Conservation (phyloP, 2,113 vertebrate species). For the Oreochromis niloticus region DNA sequence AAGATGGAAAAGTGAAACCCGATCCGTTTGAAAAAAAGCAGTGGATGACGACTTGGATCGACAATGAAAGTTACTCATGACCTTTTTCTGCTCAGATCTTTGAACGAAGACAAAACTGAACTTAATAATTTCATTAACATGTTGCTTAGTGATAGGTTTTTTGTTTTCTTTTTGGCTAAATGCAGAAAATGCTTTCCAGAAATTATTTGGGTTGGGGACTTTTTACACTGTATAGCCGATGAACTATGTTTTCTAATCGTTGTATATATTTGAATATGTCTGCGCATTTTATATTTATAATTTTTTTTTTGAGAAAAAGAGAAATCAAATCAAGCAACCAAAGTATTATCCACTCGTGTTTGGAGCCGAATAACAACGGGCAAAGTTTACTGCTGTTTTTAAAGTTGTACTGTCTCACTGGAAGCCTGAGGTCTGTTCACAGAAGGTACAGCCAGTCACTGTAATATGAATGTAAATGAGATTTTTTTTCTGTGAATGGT, state of each 20-base stretch:
- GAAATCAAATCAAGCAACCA: slow-evolving; percentile 65
- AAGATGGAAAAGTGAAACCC: slow-evolving; percentile 73
- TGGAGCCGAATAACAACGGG: not conserved
- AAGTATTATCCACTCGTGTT: slow-evolving; percentile 57
- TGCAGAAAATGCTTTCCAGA: not conserved
- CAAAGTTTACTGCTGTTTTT: slow-evolving; percentile 11
- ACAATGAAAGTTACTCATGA: slow-evolving; percentile 90
- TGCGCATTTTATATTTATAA: slow-evolving; percentile 83
- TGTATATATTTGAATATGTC: slow-evolving; percentile 79
- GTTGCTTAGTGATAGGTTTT: not conserved
- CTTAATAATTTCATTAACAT: not conserved
- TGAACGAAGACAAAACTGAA: not conserved
- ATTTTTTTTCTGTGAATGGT: not conserved
- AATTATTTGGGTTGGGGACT: not conserved
- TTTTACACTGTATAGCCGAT: slow-evolving; percentile 62
- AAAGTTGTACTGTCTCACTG: not conserved
- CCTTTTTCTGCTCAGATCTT: not conserved
- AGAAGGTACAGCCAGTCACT: slow-evolving; percentile 6
- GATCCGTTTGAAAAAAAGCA: slow-evolving; percentile 83
- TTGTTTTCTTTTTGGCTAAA: not conserved
- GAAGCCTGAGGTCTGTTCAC: not conserved
- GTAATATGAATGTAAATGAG: slow-evolving; percentile 1
- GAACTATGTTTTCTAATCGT: slow-evolving; percentile 69
- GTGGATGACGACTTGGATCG: slow-evolving; percentile 92
- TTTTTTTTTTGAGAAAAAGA: slow-evolving; percentile 57